Percentiles rank a stretch among this genome's conserved stretches.
Conservation (phyloP, 2,797 vertebrate species). For the Catamblyrhynchus diadema region DNA sequence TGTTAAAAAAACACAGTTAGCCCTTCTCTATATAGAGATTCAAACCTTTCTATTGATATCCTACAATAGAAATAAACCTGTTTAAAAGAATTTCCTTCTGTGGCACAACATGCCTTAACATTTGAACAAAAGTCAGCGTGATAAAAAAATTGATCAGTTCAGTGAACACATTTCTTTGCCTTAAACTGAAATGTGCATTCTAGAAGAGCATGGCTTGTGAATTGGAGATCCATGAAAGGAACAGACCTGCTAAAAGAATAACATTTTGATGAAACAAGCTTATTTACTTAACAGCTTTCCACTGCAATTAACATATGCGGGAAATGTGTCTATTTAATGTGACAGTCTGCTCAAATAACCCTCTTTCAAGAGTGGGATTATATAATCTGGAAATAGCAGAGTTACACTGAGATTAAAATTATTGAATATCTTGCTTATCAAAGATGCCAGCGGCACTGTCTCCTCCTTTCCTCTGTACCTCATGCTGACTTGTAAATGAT, state of each 20-base stretch:
- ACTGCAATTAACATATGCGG: neutral
- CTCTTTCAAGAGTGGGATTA: slow-evolving; percentile 28
- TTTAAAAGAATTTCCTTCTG: neutral
- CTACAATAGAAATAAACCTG: neutral
- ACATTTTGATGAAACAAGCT: slow-evolving; percentile 44
- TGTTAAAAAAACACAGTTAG: neutral
- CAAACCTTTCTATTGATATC: neutral
- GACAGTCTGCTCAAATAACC: slow-evolving; percentile 38
- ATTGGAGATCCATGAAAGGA: neutral
- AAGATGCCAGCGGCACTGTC: neutral
- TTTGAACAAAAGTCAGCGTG: neutral
- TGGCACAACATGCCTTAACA: neutral
- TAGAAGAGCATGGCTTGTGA: neutral
- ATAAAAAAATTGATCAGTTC: slow-evolving; percentile 36
- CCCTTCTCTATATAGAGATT: neutral
- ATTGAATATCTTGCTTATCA: neutral
- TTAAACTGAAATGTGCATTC: slow-evolving; percentile 41
- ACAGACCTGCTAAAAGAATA: slow-evolving; percentile 61
- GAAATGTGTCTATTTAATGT: neutral
- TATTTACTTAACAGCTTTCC: slow-evolving; percentile 66
- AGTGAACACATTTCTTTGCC: slow-evolving; percentile 10
- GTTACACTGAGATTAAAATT: slow-evolving; percentile 31
- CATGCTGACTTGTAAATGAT: neutral
- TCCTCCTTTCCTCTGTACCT: neutral
- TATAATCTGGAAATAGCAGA: slow-evolving; percentile 26